Conservation (phyloP, 2,113 vertebrate species). For the Serilophus lunatus region DNA sequence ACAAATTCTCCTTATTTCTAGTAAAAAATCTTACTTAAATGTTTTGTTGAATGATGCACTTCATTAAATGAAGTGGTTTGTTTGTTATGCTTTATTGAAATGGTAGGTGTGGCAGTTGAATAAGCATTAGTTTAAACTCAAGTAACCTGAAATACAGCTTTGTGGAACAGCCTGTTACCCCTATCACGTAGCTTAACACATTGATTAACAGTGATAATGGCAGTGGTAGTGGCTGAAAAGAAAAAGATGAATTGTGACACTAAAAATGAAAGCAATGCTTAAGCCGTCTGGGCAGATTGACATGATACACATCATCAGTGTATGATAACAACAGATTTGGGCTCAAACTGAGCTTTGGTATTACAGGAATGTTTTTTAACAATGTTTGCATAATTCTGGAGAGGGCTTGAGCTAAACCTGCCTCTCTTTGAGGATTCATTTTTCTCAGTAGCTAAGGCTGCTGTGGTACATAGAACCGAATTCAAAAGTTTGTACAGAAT, state of each 20-base stretch:
- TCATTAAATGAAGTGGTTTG: neutral
- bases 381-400: neutral
- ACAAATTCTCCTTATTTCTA: neutral
- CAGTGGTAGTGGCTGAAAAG: neutral
- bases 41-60: neutral
- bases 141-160: neutral
- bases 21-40: neutral
- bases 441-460: neutral
- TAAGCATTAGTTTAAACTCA: neutral
- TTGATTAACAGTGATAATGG: neutral
- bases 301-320: neutral
- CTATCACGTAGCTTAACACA: neutral
- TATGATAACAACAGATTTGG: neutral
- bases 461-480: fast-evolving
- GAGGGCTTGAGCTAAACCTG: neutral
- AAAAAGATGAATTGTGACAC: neutral
- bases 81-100: neutral
- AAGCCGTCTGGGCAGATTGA: neutral
- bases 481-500: neutral
- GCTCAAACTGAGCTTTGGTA: neutral
- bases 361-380: neutral
- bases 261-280: neutral
- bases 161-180: neutral
- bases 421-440: neutral
- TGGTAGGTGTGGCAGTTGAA: neutral